Evolutionary conservation across 1,140 invertebrate species (phyloP), one percentile per base, ranked within the genome.

Genomic region (Zaprionus inermis): DNA sequence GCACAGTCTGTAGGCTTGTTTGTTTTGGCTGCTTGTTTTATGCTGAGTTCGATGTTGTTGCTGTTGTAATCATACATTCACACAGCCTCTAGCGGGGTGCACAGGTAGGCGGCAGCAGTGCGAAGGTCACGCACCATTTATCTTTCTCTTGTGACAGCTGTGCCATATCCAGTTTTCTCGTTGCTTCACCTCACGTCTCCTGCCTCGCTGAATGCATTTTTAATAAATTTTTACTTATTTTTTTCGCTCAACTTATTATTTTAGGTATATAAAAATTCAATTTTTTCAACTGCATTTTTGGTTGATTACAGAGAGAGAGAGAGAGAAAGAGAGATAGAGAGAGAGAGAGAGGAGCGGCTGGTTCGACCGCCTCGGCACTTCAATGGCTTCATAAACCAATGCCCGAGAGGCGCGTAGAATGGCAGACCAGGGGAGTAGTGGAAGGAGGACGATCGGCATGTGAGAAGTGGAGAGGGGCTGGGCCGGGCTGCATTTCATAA

Each of bases 331-430:
- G 14, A 28, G 12, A 60, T n/a, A n/a, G n/a, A 59, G 70, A 66
- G 67, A 38, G 36, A 38, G 36, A n/a, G 14, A 28, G 12, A 60
- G 71, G 44, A 22, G 44, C 12, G 18, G 49, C 34, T 66, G 46
- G 7, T 4, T 44, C 10, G 24, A 55, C 34, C 9, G 51, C 28
- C 44, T 44, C 58, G 63, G 55, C 80, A 77, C 73, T 78, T 88
- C 70, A 88, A 88, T 88, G 84, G 85, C 84, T 88, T 88, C 80
- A 88, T 88, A 88, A 89, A 84, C 79, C 84, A 89, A 83, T 81
- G 83, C 64, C 83, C 79, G 68, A 49, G 60, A 46, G 30, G 20
- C 55, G 69, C 36, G 51, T 18, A 60, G 24, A 64, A 64, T 55
- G 68, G 52, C 30, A 3, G 18, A 24, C n/a, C n/a, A n/a, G n/a